Percentiles rank a stretch among this genome's conserved stretches.
These are phyloP conservation scores for Enhydra lutris DNA, from an alignment of 2,113 vertebrate genomes.

Conservation along the genomic window DNA sequence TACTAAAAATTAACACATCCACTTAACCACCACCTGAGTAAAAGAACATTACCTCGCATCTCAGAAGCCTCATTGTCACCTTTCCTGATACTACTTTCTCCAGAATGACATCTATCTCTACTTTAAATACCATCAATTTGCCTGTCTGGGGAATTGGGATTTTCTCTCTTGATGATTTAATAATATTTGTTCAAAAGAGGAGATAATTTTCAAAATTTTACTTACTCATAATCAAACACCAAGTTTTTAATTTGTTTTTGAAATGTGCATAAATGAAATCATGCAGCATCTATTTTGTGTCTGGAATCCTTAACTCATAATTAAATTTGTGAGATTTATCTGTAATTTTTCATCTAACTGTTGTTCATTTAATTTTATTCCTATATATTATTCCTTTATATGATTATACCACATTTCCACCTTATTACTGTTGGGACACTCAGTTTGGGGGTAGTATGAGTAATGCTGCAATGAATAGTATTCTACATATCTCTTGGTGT, in stretches of 20 bases:
- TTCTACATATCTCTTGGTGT: not conserved
- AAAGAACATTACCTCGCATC: not conserved
- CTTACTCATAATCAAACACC: not conserved
- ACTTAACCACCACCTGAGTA: not conserved
- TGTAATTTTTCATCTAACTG: not conserved
- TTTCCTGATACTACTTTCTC: not conserved
- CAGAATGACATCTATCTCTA: not conserved
- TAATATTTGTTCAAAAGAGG: not conserved
- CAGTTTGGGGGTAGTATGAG: not conserved
- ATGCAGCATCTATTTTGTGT: not conserved
- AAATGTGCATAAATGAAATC: not conserved
- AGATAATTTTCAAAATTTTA: not conserved
- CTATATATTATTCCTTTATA: not conserved
- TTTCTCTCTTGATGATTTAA: not conserved
- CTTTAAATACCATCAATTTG: not conserved
- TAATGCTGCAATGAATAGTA: not conserved
- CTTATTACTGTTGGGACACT: not conserved
- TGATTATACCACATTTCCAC: not conserved
- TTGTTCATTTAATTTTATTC: not conserved
- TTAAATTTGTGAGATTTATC: not conserved
- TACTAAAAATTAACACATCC: not conserved
- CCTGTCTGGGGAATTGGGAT: not conserved
- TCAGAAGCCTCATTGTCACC: not conserved
- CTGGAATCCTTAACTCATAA: not conserved
- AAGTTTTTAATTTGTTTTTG: not conserved